Evolutionary conservation across 2,113 vertebrate genomes (phyloP).

Genomic region (Ornithorhynchus anatinus): DNA sequence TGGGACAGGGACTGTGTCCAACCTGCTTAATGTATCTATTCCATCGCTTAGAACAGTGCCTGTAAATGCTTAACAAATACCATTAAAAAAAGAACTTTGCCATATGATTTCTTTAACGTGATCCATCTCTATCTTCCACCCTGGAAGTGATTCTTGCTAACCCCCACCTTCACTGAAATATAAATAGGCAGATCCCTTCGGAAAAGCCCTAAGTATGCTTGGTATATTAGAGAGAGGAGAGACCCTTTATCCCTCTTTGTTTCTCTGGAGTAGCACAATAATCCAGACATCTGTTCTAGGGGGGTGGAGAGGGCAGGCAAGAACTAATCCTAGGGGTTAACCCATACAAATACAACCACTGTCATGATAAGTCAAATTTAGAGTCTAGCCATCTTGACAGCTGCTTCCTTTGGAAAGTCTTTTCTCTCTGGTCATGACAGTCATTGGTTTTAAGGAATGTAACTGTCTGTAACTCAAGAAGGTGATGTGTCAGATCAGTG

Average conservation of each 20-base stretch:
- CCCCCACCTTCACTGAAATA: too few relatives aligned
- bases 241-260: neutral
- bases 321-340: conserved; percentile 41
- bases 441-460: conserved; percentile 51
- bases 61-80: too few relatives aligned
- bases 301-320: conserved; percentile 12
- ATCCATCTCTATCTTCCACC: too few relatives aligned
- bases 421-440: conserved; percentile 50
- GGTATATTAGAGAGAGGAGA: neutral
- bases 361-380: conserved; percentile 55
- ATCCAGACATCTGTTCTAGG: conserved; percentile 26
- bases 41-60: too few relatives aligned
- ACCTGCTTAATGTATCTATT: too few relatives aligned
- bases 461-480: conserved; percentile 53
- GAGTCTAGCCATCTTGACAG: conserved; percentile 60
- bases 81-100: too few relatives aligned
- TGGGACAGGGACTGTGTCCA: too few relatives aligned
- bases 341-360: conserved; percentile 51
- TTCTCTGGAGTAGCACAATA: too few relatives aligned
- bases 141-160: too few relatives aligned
- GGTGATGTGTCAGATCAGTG: conserved; percentile 21
- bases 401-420: conserved; percentile 38
- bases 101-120: too few relatives aligned
- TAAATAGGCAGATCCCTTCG: too few relatives aligned
- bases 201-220: too few relatives aligned